Percentiles rank a stretch among this genome's conserved stretches.
Evolutionary conservation across 1,140 invertebrate genomes (phyloP).

Genomic region (Pseudomyrmex sp.): DNA sequence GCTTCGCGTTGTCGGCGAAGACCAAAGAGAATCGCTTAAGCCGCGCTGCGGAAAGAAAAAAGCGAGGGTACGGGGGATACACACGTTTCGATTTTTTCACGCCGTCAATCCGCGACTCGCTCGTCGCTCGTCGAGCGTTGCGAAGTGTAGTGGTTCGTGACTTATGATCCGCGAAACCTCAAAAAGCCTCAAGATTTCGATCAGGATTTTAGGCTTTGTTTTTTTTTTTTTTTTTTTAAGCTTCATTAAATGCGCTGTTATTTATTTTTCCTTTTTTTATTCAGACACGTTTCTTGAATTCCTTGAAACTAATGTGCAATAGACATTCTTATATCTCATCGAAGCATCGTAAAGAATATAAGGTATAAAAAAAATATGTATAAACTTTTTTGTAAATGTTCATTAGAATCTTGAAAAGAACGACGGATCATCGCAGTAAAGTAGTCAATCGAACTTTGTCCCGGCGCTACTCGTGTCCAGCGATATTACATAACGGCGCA

Average conservation of each 20-base stretch:
- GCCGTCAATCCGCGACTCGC: not conserved
- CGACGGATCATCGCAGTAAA: constrained; percentile 35
- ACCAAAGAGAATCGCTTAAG: constrained; percentile 58
- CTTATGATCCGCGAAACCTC: not conserved
- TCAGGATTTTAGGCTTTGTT: not conserved
- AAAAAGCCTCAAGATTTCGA: not conserved
- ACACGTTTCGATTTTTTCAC: constrained; percentile 39
- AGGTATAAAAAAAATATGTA: too few species aligned
- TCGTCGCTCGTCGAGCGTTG: not conserved
- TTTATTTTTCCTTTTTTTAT: not conserved
- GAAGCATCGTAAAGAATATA: too few species aligned
- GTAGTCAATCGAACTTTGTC: constrained; percentile 28
- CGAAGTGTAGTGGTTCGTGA: constrained; percentile 43
- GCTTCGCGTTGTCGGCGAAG: constrained; percentile 52
- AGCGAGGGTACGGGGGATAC: constrained; percentile 28
- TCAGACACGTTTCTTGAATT: not conserved
- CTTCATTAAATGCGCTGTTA: too few species aligned
- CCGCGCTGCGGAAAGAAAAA: constrained; percentile 33
- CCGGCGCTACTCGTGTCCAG: constrained; percentile 37
- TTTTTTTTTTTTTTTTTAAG: not conserved
- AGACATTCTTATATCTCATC: too few species aligned
- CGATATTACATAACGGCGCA: constrained; percentile 49
- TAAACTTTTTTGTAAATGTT: not conserved
- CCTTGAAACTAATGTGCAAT: not conserved
- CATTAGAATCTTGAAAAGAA: constrained; percentile 7